Conservation (phyloP, 1,140 invertebrate genomes). For the Zelostemma sp. region DNA sequence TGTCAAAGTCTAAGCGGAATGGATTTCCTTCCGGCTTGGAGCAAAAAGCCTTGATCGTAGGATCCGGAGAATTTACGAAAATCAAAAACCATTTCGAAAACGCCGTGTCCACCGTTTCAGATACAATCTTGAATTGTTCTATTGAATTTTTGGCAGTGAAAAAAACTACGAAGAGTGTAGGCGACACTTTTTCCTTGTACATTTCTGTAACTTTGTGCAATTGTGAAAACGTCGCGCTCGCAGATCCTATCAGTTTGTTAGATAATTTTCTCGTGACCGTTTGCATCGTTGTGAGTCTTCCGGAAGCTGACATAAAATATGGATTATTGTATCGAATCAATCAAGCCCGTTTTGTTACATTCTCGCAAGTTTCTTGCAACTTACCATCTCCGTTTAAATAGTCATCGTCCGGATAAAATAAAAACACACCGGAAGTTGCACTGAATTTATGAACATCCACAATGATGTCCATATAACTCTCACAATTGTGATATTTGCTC, state of each 20-base stretch:
- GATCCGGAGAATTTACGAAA: neutral
- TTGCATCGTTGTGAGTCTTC: neutral
- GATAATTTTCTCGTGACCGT: neutral
- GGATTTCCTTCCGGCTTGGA: neutral
- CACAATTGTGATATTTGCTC: no score
- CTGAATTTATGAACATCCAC: no score
- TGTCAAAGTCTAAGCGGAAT: neutral
- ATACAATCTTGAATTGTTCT: neutral
- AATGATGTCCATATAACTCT: no score
- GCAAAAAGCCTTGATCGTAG: neutral
- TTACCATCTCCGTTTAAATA: no score
- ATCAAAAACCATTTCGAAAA: neutral
- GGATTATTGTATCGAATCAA: no score
- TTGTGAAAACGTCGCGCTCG: neutral
- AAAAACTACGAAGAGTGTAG: neutral
- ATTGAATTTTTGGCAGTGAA: neutral
- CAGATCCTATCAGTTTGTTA: neutral
- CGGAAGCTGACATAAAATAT: neutral
- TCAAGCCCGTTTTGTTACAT: no score
- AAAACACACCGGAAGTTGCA: no score
- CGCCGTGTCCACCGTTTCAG: neutral
- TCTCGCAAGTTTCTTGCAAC: no score
- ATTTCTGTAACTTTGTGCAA: neutral
- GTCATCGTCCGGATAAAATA: no score
- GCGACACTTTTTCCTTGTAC: neutral